Conservation (phyloP, 2,113 vertebrate species). For the Trematocara unimaculatum region DNA sequence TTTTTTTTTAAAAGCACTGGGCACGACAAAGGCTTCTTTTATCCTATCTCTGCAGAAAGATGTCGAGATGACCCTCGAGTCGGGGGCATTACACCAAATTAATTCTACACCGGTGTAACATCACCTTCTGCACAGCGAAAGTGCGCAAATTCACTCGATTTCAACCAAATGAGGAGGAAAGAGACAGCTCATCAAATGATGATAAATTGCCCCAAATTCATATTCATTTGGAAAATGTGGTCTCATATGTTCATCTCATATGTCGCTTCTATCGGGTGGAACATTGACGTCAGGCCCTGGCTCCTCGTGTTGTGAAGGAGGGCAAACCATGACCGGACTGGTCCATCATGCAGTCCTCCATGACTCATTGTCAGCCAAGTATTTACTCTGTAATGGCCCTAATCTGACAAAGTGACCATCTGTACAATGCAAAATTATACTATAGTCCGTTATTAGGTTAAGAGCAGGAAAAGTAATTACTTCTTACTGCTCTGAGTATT, state of each 20-base stretch:
- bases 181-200: background rate
- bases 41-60: background rate
- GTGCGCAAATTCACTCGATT: background rate
- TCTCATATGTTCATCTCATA: background rate
- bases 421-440: background rate
- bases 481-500: background rate
- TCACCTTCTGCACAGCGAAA: background rate
- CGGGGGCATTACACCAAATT: background rate
- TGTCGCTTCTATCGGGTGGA: background rate
- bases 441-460: background rate
- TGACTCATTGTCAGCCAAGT: background rate
- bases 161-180: background rate
- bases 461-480: background rate
- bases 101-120: background rate
- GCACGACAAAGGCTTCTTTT: background rate
- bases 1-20: background rate
- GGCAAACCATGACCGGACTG: background rate
- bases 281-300: background rate
- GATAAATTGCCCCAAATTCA: background rate
- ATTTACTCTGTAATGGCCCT: background rate
- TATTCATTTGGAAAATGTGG: background rate
- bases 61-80: background rate
- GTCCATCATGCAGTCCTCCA: background rate
- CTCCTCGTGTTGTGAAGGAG: background rate
- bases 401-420: background rate